A percentile compares a stretch with the other conserved stretches of the same genome.
These are phyloP conservation scores for Ericerus pela DNA, from an alignment of 1,140 invertebrate species.

Conservation along the genomic window DNA sequence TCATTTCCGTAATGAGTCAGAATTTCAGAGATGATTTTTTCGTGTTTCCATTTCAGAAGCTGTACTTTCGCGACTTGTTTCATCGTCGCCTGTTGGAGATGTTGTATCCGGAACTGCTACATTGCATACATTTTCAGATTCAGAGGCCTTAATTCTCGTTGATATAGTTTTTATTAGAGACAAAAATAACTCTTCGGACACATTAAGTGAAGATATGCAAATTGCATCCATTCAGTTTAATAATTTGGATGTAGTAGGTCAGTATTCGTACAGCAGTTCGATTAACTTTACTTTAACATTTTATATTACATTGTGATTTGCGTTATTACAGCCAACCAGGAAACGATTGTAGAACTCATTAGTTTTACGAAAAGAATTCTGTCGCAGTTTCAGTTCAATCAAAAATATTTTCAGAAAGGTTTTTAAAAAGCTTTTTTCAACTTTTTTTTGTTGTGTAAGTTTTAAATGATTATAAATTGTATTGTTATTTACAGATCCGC, in stretches of 20 bases:
- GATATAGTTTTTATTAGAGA: slow-evolving; percentile 61
- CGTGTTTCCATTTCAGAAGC: no score
- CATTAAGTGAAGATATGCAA: slow-evolving; percentile 43
- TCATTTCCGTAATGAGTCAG: no score
- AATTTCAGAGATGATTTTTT: no score
- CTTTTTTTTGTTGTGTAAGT: no score
- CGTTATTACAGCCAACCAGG: slow-evolving; percentile 65
- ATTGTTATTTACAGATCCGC: no score
- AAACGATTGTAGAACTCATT: slow-evolving; percentile 82
- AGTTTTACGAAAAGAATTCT: slow-evolving; percentile 66
- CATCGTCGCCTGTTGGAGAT: neutral
- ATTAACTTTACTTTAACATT: slow-evolving; percentile 1
- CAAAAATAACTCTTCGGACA: slow-evolving; percentile 28
- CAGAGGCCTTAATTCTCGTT: slow-evolving; percentile 70
- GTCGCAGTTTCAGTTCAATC: slow-evolving; percentile 28
- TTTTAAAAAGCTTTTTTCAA: no score
- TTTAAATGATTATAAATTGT: no score
- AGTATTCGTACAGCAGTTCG: slow-evolving; percentile 26
- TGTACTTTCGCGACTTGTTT: neutral
- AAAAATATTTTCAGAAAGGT: slow-evolving; percentile 4
- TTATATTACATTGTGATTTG: neutral
- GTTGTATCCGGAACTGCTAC: neutral
- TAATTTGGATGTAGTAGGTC: slow-evolving; percentile 82
- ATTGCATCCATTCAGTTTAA: slow-evolving; percentile 83
- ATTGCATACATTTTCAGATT: slow-evolving; percentile 18